Conservation (phyloP, 2,113 vertebrate genomes). For the Recurvirostra avosetta region DNA sequence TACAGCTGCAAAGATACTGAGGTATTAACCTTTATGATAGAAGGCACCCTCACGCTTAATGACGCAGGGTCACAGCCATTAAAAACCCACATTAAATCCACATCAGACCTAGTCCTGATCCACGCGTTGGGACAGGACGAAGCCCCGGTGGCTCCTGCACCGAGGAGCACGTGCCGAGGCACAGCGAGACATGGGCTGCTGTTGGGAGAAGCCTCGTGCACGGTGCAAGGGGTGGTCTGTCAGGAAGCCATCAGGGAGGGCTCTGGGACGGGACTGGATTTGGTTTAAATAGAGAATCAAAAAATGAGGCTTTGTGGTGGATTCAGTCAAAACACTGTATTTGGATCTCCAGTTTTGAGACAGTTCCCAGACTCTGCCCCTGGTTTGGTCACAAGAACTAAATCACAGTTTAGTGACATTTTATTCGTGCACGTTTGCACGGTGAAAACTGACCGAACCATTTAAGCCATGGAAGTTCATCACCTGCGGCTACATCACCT, state of each 20-base stretch:
- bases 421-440: neutral
- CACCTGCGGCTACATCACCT: neutral
- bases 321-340: neutral
- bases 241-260: neutral
- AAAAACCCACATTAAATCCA: neutral
- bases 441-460: neutral
- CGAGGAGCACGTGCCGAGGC: neutral
- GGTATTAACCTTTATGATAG: neutral
- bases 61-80: neutral
- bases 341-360: neutral
- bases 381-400: neutral
- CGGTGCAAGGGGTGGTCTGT: neutral
- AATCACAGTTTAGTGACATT: neutral
- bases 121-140: neutral
- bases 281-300: neutral
- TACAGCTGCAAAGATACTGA: too few relatives aligned
- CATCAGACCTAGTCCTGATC: too few relatives aligned
- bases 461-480: neutral
- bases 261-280: neutral
- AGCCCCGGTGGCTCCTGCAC: fast-evolving
- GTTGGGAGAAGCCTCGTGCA: neutral
- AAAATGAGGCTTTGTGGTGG: neutral
- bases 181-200: neutral
- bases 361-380: neutral
- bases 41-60: too few relatives aligned